phyloP scores from a whole-genome alignment of 1,140 invertebrate genomes.

The Popillia japonica region DNA sequence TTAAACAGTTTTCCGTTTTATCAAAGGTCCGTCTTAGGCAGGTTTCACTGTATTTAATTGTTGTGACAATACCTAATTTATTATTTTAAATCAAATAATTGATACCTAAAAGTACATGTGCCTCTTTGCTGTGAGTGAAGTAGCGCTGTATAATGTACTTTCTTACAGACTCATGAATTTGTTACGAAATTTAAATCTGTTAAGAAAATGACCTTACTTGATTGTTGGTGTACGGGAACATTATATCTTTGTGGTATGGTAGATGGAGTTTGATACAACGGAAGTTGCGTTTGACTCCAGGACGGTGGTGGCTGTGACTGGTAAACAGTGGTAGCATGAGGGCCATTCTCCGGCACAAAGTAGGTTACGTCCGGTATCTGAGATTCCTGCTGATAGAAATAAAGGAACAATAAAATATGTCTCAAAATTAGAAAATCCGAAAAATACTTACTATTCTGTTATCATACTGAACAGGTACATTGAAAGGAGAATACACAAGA shows the following conservation, averaged over 20 bases:
- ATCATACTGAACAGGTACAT: conserved; percentile 54
- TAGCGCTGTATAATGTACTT: no score
- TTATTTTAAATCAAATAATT: no score
- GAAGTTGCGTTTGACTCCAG: conserved; percentile 51
- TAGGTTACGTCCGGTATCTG: conserved; percentile 46
- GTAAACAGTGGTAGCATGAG: conserved; percentile 47
- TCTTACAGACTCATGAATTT: no score
- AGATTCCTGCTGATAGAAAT: conserved; percentile 35
- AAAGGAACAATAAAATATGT: conserved; percentile 12
- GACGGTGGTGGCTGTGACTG: conserved; percentile 44
- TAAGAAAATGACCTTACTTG: background rate
- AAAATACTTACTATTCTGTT: conserved; percentile 51
- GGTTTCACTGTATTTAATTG: no score
- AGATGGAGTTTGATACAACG: conserved; percentile 48
- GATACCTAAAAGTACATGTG: no score
- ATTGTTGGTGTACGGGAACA: conserved; percentile 35
- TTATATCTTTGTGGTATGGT: conserved; percentile 41
- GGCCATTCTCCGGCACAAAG: conserved; percentile 48
- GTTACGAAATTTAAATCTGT: no score
- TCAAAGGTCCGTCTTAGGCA: no score
- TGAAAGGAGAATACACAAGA: conserved; percentile 54
- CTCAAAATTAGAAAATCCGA: background rate
- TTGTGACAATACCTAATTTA: no score
- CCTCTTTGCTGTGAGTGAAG: no score
- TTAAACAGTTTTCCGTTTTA: no score